Conservation (phyloP, 2,888 invertebrate genomes). For the Aricia artaxerxes region DNA sequence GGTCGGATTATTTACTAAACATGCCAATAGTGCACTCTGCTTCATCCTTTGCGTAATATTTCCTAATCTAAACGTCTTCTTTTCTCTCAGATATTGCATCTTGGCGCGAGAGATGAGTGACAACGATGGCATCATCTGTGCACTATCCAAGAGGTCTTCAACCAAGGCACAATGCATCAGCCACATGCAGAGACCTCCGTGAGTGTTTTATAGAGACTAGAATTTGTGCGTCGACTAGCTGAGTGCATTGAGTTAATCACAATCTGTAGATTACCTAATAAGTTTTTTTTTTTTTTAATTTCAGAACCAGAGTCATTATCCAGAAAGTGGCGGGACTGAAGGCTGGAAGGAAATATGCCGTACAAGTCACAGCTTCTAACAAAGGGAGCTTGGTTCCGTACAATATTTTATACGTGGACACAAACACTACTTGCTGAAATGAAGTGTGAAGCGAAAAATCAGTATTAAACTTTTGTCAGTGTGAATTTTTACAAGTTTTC, state of each 20-base stretch:
- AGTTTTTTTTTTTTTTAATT: slow-evolving; percentile 14
- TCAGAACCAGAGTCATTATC: slow-evolving; percentile 61
- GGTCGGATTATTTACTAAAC: too few species aligned
- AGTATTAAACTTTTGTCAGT: slow-evolving; percentile 44
- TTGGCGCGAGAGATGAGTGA: slow-evolving; percentile 54
- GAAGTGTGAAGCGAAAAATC: slow-evolving; percentile 39
- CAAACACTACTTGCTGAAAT: slow-evolving; percentile 57
- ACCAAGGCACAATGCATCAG: slow-evolving; percentile 56
- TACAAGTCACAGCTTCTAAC: slow-evolving; percentile 65
- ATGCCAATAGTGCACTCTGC: too few species aligned
- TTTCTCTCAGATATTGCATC: slow-evolving; percentile 61
- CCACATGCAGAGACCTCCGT: slow-evolving; percentile 59
- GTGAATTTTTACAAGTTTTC: neutral
- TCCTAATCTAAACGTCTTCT: too few species aligned
- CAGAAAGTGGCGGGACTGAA: slow-evolving; percentile 63
- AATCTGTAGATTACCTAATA: too few species aligned
- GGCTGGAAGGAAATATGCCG: slow-evolving; percentile 65
- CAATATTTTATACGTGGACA: slow-evolving; percentile 64
- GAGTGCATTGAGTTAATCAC: too few species aligned
- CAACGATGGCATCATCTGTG: slow-evolving; percentile 54
- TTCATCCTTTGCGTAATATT: too few species aligned
- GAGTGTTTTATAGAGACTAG: slow-evolving; percentile 45
- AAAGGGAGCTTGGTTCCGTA: slow-evolving; percentile 65
- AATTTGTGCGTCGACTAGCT: too few species aligned
- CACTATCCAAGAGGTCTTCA: slow-evolving; percentile 48